Evolutionary conservation across 1,140 invertebrate species (phyloP).

Genomic region (Sminthurides bifidus): DNA sequence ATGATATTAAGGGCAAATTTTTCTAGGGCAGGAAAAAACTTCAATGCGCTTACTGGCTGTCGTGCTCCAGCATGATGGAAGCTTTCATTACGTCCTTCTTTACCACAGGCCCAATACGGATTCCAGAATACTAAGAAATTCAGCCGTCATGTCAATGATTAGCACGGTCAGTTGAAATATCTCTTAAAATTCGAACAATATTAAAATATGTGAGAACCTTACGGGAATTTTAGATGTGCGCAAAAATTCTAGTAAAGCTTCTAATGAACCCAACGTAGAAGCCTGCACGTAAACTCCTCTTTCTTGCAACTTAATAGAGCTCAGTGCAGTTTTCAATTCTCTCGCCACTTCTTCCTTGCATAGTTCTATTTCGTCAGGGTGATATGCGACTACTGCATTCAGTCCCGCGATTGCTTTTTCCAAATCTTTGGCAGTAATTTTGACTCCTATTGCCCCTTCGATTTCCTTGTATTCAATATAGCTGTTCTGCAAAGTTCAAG

Average conservation of each 20-base stretch:
- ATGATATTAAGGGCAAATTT: neutral
- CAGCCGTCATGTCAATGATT: constrained; percentile 13
- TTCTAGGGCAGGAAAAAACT: neutral
- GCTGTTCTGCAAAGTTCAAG: constrained; percentile 58
- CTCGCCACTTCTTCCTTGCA: constrained; percentile 65
- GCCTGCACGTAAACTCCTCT: constrained; percentile 97
- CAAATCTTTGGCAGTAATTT: constrained; percentile 93
- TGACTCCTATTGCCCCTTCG: constrained; percentile 91
- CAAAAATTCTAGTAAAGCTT: constrained; percentile 93
- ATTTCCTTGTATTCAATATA: constrained; percentile 94
- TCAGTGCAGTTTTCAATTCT: constrained; percentile 76
- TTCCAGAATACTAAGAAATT: constrained; percentile 80
- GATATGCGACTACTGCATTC: constrained; percentile 76
- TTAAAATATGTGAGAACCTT: constrained; percentile 37
- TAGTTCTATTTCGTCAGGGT: constrained; percentile 86
- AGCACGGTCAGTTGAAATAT: neutral
- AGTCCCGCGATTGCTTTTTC: constrained; percentile 93
- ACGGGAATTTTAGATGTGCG: constrained; percentile 90
- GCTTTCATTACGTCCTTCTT: constrained; percentile 99
- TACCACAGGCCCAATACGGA: constrained; percentile 97
- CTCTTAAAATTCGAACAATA: neutral
- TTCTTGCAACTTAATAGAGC: constrained; percentile 79
- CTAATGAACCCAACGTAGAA: constrained; percentile 93
- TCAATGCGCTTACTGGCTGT: constrained; percentile 69
- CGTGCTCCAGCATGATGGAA: constrained; percentile 97